Base-by-base conservation (phyloP, 2,888 invertebrate species). In the Macaria liturata region DNA sequence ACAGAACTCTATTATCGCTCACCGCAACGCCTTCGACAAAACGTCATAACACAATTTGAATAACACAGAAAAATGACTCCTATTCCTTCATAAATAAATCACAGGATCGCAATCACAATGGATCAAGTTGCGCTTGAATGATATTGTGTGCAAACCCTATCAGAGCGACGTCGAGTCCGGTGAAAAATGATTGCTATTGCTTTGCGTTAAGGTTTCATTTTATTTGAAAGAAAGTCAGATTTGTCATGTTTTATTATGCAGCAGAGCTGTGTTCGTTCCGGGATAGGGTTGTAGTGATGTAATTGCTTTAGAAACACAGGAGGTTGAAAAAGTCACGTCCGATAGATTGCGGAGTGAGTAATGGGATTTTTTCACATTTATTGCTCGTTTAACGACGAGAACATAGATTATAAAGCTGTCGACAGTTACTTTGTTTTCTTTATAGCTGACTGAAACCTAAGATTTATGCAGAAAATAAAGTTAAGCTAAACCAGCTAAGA, bases 271-370 rank as follows among this genome's bases (percentile, higher is more conserved):
- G 44, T 70, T 64, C 59, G 65, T 70, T 68, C 69, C 66, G 68
- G 55, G 60, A 66, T 69, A 70, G 68, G 71, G 68, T 70, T 73
- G 72, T 72, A 65, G 63, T 65, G 71, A 69, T 73, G 77, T 86
- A 81, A 86, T 88, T 86, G 81, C 78, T 82, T 77, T 72, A 75
- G 73, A 80, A 84, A 83, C 73, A 78, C 75, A 77, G 80, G 76
- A 75, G 72, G 76, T 72, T 74, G 73, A 67, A 73, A 80, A 76
- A 76, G 74, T 75, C 79, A 74, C 75, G 80, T 81, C 65, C 61
- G 65, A 65, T 66, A 71, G 71, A 67, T 73, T 66, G 66, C 61
- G 55, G 66, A 8, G 9, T 62, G 62, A 68, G 70, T 75, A 76
- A 79, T 81, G 70, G 66, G 64, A 68, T 76, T 70, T 74, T 72